Base-by-base conservation (phyloP, 2,113 vertebrate genomes). In the Sinocyclocheilus rhinocerous region DNA sequence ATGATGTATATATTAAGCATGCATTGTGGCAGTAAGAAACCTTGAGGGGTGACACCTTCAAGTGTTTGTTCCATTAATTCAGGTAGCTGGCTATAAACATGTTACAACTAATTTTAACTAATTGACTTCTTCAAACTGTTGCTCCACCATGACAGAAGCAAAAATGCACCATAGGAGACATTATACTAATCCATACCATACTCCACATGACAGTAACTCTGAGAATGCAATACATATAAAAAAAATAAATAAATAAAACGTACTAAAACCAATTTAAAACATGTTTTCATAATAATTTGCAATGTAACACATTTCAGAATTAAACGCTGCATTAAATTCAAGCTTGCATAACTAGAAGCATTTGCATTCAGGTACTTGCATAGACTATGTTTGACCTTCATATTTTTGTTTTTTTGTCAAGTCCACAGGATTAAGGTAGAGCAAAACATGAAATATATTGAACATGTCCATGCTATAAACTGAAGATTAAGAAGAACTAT, bases 391-490 rank as follows among this genome's bases (percentile, higher is more conserved):
- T 33, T 72, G 15, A 72, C 18, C 33, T 33, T 72, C 18, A 42
- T 9, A 42, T 8, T 42, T 45, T 45, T 45, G 1, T 9, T 45
- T 45, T 45, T 10, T 45, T 45, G 0, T 42, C 22, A 80, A 59
- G 26, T 1, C 11, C 18, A 29, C 52, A 39, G 5, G 26, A 45
- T 65, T 63, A 45, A 65, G 78, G 13, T 45, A 81, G 15, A 67
- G 39, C n/a, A 81, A 63, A 24, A 52, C 7, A 36, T 84, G 22
- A 59, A 36, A 80, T 45, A 12, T 55, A 24, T 9, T 50, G 3
- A 22, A 61, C 45, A 73, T 50, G 81, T 84, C 55, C 57, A 55
- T 48, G 59, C 48, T 70, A 55, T 63, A 63, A 72, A 20, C 29
- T 70, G 33, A 81, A 26, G 45, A 63, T 42, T 48, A 48, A 48